These are phyloP conservation scores for Catocala fraxini DNA, from an alignment of 2,888 invertebrate genomes.

Conservation along the genomic window DNA sequence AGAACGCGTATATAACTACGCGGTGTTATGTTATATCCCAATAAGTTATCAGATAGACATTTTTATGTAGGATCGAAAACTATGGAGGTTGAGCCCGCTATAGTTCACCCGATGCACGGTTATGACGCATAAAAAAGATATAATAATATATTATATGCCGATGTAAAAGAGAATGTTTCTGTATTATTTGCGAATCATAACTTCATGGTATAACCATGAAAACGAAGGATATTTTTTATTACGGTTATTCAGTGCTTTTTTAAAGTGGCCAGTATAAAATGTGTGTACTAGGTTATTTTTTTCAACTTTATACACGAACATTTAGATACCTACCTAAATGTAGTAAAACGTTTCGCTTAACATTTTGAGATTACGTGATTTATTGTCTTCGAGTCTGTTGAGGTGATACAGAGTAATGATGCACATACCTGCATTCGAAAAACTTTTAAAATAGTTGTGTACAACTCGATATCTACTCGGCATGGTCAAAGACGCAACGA, in stretches of 20 bases:
- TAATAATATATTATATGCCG: conserved; percentile 8
- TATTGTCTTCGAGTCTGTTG: no score
- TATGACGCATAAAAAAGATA: conserved; percentile 12
- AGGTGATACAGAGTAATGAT: no score
- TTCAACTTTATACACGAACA: no score
- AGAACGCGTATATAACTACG: conserved; percentile 39
- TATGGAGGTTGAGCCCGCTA: conserved; percentile 18
- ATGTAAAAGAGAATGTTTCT: conserved; percentile 7
- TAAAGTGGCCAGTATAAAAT: no score
- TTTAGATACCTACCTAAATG: no score
- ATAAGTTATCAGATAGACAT: conserved; percentile 49
- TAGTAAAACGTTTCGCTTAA: no score
- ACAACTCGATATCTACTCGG: no score
- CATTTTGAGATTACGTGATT: no score
- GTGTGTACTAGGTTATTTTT: no score
- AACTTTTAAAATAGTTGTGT: no score
- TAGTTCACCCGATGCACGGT: conserved; percentile 29
- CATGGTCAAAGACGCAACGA: no score
- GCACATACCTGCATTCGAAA: no score
- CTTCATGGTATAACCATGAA: conserved; percentile 2
- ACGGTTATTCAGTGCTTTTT: neutral
- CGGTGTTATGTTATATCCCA: conserved; percentile 41
- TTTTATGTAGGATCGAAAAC: conserved; percentile 43
- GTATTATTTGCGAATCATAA: conserved; percentile 7
- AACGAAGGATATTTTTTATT: conserved; percentile 1